These are phyloP conservation scores for Microtus ochrogaster DNA, from an alignment of 2,113 vertebrate genomes.

Conservation along the genomic window DNA sequence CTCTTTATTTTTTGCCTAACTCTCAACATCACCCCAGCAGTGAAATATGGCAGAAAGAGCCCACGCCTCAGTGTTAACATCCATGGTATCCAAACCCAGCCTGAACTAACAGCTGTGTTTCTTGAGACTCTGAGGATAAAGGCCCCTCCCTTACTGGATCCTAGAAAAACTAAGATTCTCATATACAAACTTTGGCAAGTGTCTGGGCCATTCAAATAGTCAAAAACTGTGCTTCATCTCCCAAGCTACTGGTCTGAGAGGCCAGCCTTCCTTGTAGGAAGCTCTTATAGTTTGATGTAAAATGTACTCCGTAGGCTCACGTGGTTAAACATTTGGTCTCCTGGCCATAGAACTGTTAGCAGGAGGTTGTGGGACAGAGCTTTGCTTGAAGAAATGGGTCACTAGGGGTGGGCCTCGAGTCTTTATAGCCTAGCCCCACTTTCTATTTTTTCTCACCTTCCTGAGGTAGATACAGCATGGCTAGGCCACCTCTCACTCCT, in stretches of 20 bases:
- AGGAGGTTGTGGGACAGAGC: no score
- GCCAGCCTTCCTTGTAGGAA: not conserved
- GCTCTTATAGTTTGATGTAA: not conserved
- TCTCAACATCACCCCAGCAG: not conserved
- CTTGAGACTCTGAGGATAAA: not conserved
- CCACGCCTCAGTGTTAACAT: not conserved
- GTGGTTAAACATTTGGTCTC: not conserved
- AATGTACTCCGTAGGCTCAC: no score
- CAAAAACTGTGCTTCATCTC: not conserved
- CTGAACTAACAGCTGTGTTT: not conserved
- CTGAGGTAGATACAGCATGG: not conserved
- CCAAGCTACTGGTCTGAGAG: not conserved
- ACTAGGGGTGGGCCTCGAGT: no score
- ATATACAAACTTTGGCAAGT: not conserved
- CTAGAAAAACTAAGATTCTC: not conserved
- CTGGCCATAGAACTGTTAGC: not conserved
- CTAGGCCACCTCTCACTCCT: not conserved
- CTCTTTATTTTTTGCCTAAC: not conserved
- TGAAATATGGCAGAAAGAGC: not conserved
- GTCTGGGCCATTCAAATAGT: not conserved
- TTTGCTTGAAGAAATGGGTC: not conserved
- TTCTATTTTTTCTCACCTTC: not conserved
- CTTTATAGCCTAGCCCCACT: not conserved
- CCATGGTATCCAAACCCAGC: not conserved
- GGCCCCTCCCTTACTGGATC: not conserved